Conservation (phyloP, 2,797 vertebrate species). For the Pseudomugil tenellus region DNA sequence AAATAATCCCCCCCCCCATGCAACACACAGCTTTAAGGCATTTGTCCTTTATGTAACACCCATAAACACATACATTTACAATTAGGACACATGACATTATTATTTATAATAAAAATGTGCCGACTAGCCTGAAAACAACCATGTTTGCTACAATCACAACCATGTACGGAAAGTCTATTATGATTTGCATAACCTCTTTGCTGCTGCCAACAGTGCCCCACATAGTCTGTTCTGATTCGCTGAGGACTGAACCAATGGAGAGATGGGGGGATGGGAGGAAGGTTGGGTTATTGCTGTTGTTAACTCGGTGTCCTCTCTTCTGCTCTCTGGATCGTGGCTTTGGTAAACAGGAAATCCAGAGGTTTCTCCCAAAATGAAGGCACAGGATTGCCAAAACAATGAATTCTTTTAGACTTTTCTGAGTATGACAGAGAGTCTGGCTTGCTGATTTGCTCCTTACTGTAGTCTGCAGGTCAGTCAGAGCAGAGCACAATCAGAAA, state of each 20-base stretch:
- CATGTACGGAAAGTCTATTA: slow-evolving; percentile 55
- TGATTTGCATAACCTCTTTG: slow-evolving; percentile 72
- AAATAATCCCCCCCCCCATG: too few species aligned
- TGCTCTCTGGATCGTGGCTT: slow-evolving; percentile 43
- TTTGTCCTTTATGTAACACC: slow-evolving; percentile 9
- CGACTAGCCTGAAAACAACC: slow-evolving; percentile 47
- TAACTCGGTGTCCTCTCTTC: slow-evolving; percentile 61
- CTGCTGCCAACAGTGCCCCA: slow-evolving; percentile 75
- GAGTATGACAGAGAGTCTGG: slow-evolving; percentile 16
- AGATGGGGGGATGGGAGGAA: slow-evolving; percentile 72
- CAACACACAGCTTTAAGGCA: slow-evolving; percentile 21
- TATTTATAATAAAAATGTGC: slow-evolving; percentile 2
- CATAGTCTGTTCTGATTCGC: slow-evolving; percentile 72
- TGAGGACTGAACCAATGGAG: slow-evolving; percentile 74
- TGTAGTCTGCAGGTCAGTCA: slow-evolving; percentile 29
- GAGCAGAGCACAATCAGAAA: slow-evolving; percentile 22
- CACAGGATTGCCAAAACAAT: slow-evolving; percentile 24
- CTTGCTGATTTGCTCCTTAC: slow-evolving; percentile 32
- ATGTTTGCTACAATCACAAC: slow-evolving; percentile 44
- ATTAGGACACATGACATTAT: slow-evolving; percentile 5
- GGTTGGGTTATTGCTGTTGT: slow-evolving; percentile 65
- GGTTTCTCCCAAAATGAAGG: slow-evolving; percentile 29
- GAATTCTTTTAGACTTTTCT: slow-evolving; percentile 22
- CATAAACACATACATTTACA: slow-evolving; percentile 4
- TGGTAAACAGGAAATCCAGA: slow-evolving; percentile 48